Conservation (phyloP, 1,140 invertebrate species). For the Achatina immaculata region DNA sequence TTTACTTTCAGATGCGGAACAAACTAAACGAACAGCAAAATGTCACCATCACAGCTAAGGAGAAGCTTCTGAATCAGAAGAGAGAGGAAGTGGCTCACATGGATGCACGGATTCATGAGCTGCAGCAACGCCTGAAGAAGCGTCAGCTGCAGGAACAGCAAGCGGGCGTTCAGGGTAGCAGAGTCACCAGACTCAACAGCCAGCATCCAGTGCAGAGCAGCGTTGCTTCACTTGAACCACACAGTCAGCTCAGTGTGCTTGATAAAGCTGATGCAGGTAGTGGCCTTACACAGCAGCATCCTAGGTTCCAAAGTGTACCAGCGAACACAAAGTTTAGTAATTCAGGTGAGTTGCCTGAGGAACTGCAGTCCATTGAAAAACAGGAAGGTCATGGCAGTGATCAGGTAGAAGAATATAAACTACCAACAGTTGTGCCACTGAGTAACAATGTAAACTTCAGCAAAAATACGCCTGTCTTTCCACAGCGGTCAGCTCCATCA, state of each 20-base stretch:
- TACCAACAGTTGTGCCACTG: conserved; percentile 26
- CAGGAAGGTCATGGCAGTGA: conserved; percentile 40
- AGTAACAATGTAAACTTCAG: neutral
- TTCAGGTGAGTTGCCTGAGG: conserved; percentile 41
- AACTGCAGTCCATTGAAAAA: neutral
- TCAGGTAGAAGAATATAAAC: conserved; percentile 35
- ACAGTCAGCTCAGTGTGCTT: conserved; percentile 74
- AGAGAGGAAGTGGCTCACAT: conserved; percentile 92
- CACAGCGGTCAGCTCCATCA: neutral
- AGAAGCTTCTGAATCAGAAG: conserved; percentile 85
- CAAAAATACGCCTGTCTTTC: neutral
- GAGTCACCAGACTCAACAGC: conserved; percentile 78
- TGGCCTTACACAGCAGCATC: conserved; percentile 86
- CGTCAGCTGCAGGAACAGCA: conserved; percentile 80
- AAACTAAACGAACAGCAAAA: conserved; percentile 96
- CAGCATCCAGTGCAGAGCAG: conserved; percentile 16
- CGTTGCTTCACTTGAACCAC: conserved; percentile 90
- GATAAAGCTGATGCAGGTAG: conserved; percentile 62
- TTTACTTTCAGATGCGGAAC: conserved; percentile 85
- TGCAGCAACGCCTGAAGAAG: conserved; percentile 88
- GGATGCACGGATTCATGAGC: conserved; percentile 91
- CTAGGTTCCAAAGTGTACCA: conserved; percentile 93
- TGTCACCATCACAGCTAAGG: conserved; percentile 85
- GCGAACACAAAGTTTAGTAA: conserved; percentile 74
- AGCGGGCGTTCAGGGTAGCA: conserved; percentile 62